Conservation (phyloP, 2,113 vertebrate genomes). For the Pimephales promelas region DNA sequence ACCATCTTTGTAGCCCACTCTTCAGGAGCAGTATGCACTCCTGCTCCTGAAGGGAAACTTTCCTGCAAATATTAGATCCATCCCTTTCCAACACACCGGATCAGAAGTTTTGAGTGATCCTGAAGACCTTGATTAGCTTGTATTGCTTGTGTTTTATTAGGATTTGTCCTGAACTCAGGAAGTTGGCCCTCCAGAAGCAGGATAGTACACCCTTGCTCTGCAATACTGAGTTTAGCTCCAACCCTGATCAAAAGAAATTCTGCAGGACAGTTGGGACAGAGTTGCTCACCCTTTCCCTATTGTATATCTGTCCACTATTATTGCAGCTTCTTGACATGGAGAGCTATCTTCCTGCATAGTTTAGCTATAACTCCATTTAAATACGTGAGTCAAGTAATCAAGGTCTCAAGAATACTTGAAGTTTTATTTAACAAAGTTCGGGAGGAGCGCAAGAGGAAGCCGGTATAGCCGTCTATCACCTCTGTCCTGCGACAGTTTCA, state of each 20-base stretch:
- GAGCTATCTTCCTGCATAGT: background rate
- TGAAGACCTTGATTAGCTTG: background rate
- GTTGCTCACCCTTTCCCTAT: background rate
- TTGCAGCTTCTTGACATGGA: background rate
- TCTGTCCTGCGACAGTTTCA: too few relatives aligned
- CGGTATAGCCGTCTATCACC: too few relatives aligned
- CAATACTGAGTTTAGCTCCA: background rate
- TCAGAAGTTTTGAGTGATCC: background rate
- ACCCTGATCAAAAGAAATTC: background rate
- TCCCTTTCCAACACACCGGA: background rate
- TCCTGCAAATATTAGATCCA: background rate
- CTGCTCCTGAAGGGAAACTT: background rate
- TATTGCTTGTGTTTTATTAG: background rate
- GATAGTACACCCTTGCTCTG: background rate
- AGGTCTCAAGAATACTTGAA: slow-evolving; percentile 2
- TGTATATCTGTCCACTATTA: background rate
- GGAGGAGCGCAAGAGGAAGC: too few relatives aligned
- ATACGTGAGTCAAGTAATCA: background rate
- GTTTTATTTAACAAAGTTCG: too few relatives aligned
- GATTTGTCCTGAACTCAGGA: background rate
- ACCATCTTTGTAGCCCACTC: background rate
- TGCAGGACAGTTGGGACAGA: background rate
- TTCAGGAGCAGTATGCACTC: background rate
- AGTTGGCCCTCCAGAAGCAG: background rate
- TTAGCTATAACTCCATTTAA: background rate